phyloP scores from a whole-genome alignment of 2,113 vertebrate genomes.

The Dermatemys mawii region DNA sequence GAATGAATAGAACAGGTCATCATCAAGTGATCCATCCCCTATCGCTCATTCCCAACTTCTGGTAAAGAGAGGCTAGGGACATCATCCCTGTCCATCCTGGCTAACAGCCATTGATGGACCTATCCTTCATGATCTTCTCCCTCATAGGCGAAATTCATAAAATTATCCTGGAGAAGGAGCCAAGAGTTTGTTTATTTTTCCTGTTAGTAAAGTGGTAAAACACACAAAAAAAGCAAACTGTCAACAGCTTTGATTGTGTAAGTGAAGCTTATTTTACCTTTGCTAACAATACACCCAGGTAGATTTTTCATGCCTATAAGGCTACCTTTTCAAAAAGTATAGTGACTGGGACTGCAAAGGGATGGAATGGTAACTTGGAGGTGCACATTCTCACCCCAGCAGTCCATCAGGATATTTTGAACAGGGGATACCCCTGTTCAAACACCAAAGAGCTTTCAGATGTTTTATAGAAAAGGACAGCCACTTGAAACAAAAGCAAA shows the following conservation, averaged over 20 bases:
- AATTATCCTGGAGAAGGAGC: not conserved
- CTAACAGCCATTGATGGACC: too few species aligned
- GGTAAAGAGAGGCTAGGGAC: too few species aligned
- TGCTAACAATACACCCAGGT: not conserved
- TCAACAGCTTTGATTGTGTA: not conserved
- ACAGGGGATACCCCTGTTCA: not conserved
- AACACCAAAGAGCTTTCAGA: not conserved
- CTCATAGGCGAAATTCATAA: not conserved
- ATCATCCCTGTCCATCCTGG: too few species aligned
- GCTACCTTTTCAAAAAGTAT: not conserved
- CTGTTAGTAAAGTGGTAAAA: not conserved
- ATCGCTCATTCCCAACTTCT: too few species aligned
- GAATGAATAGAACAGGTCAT: too few species aligned
- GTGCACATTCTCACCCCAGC: not conserved
- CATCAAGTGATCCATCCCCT: too few species aligned
- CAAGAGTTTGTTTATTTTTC: not conserved
- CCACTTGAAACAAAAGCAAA: not conserved
- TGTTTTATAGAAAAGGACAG: not conserved
- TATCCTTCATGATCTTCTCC: not conserved
- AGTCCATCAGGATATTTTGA: not conserved
- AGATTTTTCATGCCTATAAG: not conserved
- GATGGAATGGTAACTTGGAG: not conserved
- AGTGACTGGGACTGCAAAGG: not conserved
- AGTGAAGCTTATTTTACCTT: not conserved
- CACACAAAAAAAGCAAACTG: not conserved